Conservation (phyloP, 2,888 invertebrate species). For the Portevinia maculata region DNA sequence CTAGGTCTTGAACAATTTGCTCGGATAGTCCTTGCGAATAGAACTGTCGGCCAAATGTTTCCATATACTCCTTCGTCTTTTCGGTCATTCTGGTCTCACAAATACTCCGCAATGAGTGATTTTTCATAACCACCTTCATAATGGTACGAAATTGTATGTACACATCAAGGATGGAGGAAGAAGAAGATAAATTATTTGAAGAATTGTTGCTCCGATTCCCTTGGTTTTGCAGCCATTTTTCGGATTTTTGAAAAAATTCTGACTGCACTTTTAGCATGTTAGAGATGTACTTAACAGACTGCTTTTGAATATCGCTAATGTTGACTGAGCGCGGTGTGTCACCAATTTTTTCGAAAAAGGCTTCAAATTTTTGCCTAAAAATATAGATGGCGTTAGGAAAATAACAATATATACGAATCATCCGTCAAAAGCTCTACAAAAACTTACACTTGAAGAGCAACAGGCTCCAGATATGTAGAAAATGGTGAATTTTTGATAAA, state of each 20-base stretch:
- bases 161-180: not conserved
- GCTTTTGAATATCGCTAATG: not conserved
- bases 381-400: not conserved
- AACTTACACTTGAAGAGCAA: conserved; percentile 41
- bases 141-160: not conserved
- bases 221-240: conserved; percentile 10
- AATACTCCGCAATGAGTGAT: not conserved
- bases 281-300: not conserved
- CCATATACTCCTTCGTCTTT: conserved; percentile 22
- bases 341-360: conserved; percentile 4
- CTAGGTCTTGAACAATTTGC: not conserved
- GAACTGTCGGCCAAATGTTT: not conserved
- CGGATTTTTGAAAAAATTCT: conserved; percentile 6
- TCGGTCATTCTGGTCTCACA: not conserved
- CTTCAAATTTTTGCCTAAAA: conserved; percentile 34
- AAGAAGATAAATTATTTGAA: not conserved
- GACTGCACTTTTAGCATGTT: not conserved
- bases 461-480: not conserved
- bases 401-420: not conserved
- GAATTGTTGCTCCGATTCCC: not conserved
- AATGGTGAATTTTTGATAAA: conserved; percentile 15
- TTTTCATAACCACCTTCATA: not conserved
- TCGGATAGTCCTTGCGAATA: not conserved
- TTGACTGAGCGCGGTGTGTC: not conserved
- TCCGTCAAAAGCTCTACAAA: not conserved